Conservation (phyloP, 2,888 invertebrate genomes). For the Drosophila anomalata region DNA sequence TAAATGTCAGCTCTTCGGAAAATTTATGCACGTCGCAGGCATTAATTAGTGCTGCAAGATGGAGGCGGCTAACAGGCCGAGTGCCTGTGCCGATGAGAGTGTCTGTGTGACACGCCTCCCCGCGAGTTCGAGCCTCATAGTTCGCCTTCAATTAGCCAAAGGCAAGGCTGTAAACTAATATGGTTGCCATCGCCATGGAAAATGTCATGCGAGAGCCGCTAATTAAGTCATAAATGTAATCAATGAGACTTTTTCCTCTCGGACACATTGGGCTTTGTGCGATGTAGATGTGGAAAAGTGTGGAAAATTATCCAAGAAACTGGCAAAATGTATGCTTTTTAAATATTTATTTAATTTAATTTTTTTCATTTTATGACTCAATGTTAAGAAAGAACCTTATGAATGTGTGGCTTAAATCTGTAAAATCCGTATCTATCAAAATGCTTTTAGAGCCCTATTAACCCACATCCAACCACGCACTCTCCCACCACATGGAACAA, state of each 20-base stretch:
- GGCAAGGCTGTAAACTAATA: conserved; percentile 61
- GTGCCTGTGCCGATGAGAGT: not conserved
- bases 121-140: conserved; percentile 35
- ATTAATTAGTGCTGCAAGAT: conserved; percentile 73
- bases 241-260: conserved; percentile 38
- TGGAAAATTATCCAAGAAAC: not conserved
- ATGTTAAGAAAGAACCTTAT: not conserved
- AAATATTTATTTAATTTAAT: too few species aligned
- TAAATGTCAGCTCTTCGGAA: conserved; percentile 66
- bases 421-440: not conserved
- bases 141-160: conserved; percentile 60
- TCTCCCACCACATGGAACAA: not conserved
- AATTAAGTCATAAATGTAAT: conserved; percentile 72
- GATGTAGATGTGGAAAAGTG: not conserved
- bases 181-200: conserved; percentile 28
- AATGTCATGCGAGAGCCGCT: conserved; percentile 27
- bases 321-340: too few species aligned
- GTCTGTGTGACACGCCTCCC: not conserved
- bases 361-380: too few species aligned
- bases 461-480: conserved; percentile 10
- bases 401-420: too few species aligned
- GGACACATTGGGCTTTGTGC: conserved; percentile 3
- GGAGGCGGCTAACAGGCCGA: not conserved
- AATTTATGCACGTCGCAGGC: conserved; percentile 74
- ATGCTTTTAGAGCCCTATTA: not conserved